Evolutionary conservation across 2,797 vertebrate species (phyloP).

Genomic region (Hydrophis major): DNA sequence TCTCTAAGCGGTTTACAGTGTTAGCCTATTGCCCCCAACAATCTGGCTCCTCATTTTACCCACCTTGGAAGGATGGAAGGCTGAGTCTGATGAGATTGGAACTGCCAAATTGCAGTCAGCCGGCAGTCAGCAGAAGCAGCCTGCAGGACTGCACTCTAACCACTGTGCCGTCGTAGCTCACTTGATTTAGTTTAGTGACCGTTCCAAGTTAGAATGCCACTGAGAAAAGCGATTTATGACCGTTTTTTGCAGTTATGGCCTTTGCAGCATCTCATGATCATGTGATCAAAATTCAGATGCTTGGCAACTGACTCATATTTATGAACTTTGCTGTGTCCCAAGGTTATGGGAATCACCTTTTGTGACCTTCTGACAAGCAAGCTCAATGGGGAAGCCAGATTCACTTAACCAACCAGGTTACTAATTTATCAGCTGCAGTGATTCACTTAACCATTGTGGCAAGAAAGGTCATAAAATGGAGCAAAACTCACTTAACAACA

Average conservation of each 20-base stretch:
- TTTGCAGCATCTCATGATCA: neutral
- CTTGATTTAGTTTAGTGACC: neutral
- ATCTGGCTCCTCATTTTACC: too few relatives aligned
- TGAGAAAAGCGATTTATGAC: neutral
- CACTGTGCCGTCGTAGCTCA: too few relatives aligned
- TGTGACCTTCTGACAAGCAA: neutral
- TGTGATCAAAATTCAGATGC: neutral
- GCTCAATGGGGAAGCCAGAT: neutral
- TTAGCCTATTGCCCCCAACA: too few relatives aligned
- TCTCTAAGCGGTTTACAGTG: too few relatives aligned
- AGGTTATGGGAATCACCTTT: neutral
- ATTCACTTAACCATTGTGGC: neutral
- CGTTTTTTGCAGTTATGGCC: neutral
- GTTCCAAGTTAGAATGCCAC: neutral
- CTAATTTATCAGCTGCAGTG: neutral
- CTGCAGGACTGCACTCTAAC: too few relatives aligned
- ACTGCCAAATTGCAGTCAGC: too few relatives aligned
- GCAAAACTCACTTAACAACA: neutral
- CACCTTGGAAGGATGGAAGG: too few relatives aligned
- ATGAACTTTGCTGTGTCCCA: neutral
- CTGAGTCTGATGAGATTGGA: too few relatives aligned
- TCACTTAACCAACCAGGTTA: neutral
- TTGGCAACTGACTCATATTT: neutral
- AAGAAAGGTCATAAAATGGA: neutral
- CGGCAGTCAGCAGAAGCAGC: too few relatives aligned